Base-by-base conservation (phyloP, 1,140 invertebrate species). In the Tetranychus cinnabarinus region DNA sequence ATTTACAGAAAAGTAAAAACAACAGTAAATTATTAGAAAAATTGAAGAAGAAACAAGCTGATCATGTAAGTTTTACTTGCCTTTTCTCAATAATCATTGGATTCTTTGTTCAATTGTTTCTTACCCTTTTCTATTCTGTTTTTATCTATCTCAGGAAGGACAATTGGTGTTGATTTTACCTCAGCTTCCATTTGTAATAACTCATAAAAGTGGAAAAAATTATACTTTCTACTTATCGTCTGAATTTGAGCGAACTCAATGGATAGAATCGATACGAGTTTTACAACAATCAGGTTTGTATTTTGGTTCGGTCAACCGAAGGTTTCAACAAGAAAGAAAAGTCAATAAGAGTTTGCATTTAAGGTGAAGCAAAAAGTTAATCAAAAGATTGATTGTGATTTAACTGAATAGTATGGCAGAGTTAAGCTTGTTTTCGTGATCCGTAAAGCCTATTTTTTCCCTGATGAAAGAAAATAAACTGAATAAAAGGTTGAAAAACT, bases 141-240 rank as follows among this genome's bases (percentile, higher is more conserved):
- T 59, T 6, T 47, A 63, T 60, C 12, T 39, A 55, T 65, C 63
- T 15, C 59, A 73, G 70, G 88, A 93, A 72, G 86, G 83, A 12
- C 84, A 88, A 72, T 73, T 95, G 64, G 84, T 92, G 56, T 75
- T 92, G 65, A 85, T 86, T 33, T 88, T 86, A 3, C 89, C 89
- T 7, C 88, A 88, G 75, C 73, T 93, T 62, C 79, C 88, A 48
- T 83, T 92, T 70, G 77, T 82, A 66, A 77, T 87, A 52, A 77
- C 77, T 46, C 77, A 83, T 60, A 82, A 81, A 67, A 67, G 72
- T 61, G 76, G 77, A 60, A 74, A 75, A 64, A 72, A 80, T 23
- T 84, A 86, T 69, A 84, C 83, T 39, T 89, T 95, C 71, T 89
- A 91, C 72, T 76, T 93, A 63, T 88, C 86, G 61, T 91, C 88